Evolutionary conservation across 2,113 vertebrate genomes (phyloP), one percentile per base, ranked within the genome.

Genomic region (Saguinus imperator): DNA sequence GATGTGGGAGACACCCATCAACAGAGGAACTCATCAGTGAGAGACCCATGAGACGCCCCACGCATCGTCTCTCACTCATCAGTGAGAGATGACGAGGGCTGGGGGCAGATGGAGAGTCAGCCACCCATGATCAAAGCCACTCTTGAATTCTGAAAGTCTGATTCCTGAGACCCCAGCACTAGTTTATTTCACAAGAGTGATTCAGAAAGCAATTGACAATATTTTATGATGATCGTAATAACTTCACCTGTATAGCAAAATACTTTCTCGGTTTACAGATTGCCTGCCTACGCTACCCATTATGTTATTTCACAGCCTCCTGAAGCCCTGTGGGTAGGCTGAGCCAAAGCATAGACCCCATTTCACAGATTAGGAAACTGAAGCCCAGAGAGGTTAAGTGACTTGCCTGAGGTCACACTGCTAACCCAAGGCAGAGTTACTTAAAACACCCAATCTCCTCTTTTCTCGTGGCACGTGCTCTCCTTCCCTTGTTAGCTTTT

Each of bases 321-420:
- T 66, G 40, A 27, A 50, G 70, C 18, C 57, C 40, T 27, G 18
- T 21, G 2, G 85, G 18, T 86, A 57, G 14, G 18, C 45, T 83
- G 45, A 45, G 40, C 32, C 48, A 89, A 93, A 23, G 37, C 40
- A 75, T 32, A 6, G 37, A 32, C 64, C 45, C 57, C 43, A 1
- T 97, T 83, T 94, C 48, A 81, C 55, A 91, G 43, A 45, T 17
- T 29, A 91, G 61, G 16, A 95, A 93, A 50, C 77, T 37, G 29
- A 58, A 81, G 40, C 23, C 23, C 87, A 58, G 80, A 86, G 87
- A 58, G 29, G 73, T 80, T 21, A 23, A 84, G 40, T 79, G 57
- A 45, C 23, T 64, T 27, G 9, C 48, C 72, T 9, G 52, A n/a
- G 94, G 25, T 91, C 66, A 89, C 73, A 73, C 4, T 50, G 17